Evolutionary conservation across 2,888 invertebrate genomes (phyloP), one percentile per base, ranked within the genome.

Genomic region (Buathra laborator): DNA sequence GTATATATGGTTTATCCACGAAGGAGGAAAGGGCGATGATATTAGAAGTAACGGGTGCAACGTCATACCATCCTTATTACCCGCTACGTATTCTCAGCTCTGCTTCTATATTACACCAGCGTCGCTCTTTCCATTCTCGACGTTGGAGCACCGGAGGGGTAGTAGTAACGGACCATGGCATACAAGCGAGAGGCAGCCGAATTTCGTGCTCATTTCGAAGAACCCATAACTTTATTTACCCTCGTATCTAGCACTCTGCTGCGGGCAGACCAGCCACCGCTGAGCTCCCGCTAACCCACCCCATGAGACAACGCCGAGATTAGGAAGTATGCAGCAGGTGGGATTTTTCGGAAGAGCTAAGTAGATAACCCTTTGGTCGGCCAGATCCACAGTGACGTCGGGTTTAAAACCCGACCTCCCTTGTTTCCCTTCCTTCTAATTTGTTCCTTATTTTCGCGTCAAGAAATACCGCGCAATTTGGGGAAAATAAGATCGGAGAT

Each of bases 21-120:
- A 56, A 67, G 66, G 48, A 32, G 48, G 48, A 43, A 80, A 84
- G 68, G 86, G 80, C 81, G 74, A 87, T 87, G 88, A 89, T 91
- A 90, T 90, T 89, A 90, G 89, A 90, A 91, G 90, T 92, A 91
- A 91, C 90, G 89, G 90, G 86, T 89, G 90, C 87, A 88, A 87
- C 87, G 48, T 77, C 87, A 83, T 85, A 83, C 86, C 88, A 86
- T 89, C 88, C 89, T 91, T 91, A 91, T 91, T 92, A 91, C 88
- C 76, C 81, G 87, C 89, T 88, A 87, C 89, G 89, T 90, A 91
- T 91, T 91, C 89, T 79, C 81, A 71, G 84, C 86, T 81, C 82
- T 71, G 86, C 86, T 9, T 84, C 89, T 89, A 90, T 89, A 90
- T 91, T 89, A 89, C 86, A 79, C 84, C 72, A 85, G 56, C 66